Evolutionary conservation across 2,888 invertebrate genomes (phyloP), one percentile per base, ranked within the genome.

Genomic region (Caenorhabditis panamensis): DNA sequence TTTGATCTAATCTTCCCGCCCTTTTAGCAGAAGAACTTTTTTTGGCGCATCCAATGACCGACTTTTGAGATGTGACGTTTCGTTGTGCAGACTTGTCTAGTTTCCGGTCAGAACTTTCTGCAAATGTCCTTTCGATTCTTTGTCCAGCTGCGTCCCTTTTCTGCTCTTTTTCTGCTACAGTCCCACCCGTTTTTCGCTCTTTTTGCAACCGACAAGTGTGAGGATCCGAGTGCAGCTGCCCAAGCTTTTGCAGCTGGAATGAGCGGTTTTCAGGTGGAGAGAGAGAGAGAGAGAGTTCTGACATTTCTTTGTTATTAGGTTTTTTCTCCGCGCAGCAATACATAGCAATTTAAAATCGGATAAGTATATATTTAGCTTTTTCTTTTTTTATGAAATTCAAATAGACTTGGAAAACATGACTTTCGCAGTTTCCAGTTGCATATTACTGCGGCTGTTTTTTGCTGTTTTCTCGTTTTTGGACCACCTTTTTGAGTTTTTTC

Each of bases 21-120:
- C 9, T 18, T 3, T 11, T 18, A 18, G 41, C 63, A 72, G 72
- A 56, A 41, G n/a, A n/a, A n/a, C n/a, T 44, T 62, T 72, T 72
- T 72, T 72, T 72, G 63, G 56, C 72, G 72, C 62, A n/a, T n/a
- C n/a, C n/a, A 31, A 22, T 63, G 72, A 72, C 72, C 72, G 63
- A 63, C 31, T 6, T 31, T 31, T 31, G 5, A 9, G 44, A 72
- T 59, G 63, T 26, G 51, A 41, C 41, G 2, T 41, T 41, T 6
- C 6, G 41, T 13, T 13, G 31, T 6, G 31, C 4, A 31, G 31
- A n/a, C n/a, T n/a, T 31, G 4, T 31, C 31, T 6, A 41, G 13
- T 13, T 41, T 41, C 41, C 41, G 41, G 41, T 13, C 41, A 31
- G 13, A 41, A 6, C 41, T 59, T 24, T 51, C 56, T 67, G 49